Evolutionary conservation across 1,140 invertebrate genomes (phyloP), one percentile per base, ranked within the genome.

Genomic region (Oryctes rhinoceros): DNA sequence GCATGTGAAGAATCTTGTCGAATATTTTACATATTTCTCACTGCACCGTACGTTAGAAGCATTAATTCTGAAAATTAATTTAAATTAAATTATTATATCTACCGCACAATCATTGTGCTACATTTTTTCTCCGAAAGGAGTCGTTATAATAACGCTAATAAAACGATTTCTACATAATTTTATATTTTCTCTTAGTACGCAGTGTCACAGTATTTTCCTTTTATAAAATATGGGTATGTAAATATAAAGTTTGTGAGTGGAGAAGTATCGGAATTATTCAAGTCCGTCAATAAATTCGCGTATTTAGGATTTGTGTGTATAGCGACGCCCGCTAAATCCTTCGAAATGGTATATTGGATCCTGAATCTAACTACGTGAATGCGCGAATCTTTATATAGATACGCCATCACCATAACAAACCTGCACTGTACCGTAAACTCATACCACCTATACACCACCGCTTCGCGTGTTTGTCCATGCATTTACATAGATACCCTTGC

Each of bases 261-360:
- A 71, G 35, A 71, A 24, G 65, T 71, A 71, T 71, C 20, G 24
- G 65, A 71, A 71, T 71, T 35, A 71, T 76, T 78, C 80, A 62
- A 80, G 83, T 82, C 82, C 82, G 81, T 84, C 85, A 83, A 85
- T 85, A 85, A 85, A 86, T 85, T 85, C 84, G 82, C 83, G 85
- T 84, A 86, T 86, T 86, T 84, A 82, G 86, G 86, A 86, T 86
- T 86, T 86, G 86, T 86, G 83, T 82, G 82, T 80, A 80, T 84
- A 86, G 84, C 84, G 84, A 78, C 83, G 81, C 78, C 82, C 82
- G 84, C 85, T 83, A 86, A 86, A 86, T 86, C 85, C 86, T 83
- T 85, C 84, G 83, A 85, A 85, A 86, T 86, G 84, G 84, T 86
- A 86, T 86, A 86, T 86, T 86, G 84, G 84, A 85, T 86, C 82